A percentile compares a stretch with the other conserved stretches of the same genome.
Conservation (phyloP, 1,140 invertebrate species). For the Brachionus sp. region DNA sequence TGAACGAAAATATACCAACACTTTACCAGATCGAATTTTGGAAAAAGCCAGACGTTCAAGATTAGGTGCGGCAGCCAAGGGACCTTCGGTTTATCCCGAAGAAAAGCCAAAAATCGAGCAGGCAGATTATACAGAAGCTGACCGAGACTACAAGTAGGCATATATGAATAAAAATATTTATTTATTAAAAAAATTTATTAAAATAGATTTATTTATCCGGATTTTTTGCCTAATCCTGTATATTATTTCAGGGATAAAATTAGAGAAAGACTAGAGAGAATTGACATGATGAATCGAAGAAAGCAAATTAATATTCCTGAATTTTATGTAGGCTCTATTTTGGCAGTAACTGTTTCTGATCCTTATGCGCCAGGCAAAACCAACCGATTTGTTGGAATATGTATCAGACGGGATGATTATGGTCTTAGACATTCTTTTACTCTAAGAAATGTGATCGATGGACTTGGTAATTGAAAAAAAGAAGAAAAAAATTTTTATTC, state of each 20-base stretch:
- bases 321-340: conserved; percentile 90
- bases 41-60: conserved; percentile 34
- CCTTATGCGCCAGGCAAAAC: conserved; percentile 76
- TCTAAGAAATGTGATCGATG: conserved; percentile 86
- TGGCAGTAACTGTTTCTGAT: conserved; percentile 87
- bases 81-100: not conserved
- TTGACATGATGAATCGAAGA: conserved; percentile 85
- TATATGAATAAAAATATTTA: not conserved
- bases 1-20: conserved; percentile 4
- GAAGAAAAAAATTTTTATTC: not conserved
- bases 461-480: conserved; percentile 64
- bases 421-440: conserved; percentile 79
- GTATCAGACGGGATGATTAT: conserved; percentile 74
- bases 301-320: conserved; percentile 82
- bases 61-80: conserved; percentile 20
- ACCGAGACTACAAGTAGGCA: conserved; percentile 33
- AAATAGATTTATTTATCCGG: conserved; percentile 76
- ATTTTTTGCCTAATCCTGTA: conserved; percentile 86
- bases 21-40: conserved; percentile 12
- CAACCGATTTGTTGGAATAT: conserved; percentile 91
- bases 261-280: conserved; percentile 80
- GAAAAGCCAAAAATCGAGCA: not conserved
- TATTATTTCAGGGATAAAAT: conserved; percentile 72
- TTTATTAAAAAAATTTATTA: not conserved
- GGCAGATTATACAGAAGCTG: conserved; percentile 9